Base-by-base conservation (phyloP, 2,888 invertebrate species). In the Folsomia manolachei region DNA sequence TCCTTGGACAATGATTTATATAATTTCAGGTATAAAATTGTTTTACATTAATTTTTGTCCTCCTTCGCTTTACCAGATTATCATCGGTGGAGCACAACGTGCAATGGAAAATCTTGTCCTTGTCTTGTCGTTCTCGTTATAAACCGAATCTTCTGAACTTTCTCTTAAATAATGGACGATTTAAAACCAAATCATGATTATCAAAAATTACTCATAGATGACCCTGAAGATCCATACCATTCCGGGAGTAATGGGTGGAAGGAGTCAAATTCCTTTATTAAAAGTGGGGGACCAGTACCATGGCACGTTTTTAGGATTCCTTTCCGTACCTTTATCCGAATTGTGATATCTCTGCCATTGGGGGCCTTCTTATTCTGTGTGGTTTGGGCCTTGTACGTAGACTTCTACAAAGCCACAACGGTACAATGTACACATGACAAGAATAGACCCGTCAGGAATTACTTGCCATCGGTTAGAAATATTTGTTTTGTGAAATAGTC, bases 361-460 rank as follows among this genome's bases (percentile, higher is more conserved):
- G 86, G 89, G 80, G 90, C 91, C 60, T 93, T 95, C 83, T 82
- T 91, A 66, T 89, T 90, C 83, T 94, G 95, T 85, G 88, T 95
- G 71, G 71, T 89, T 27, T 89, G 93, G 87, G 94, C 95, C 9
- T 85, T 95, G 81, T 82, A 88, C 60, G 93, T 90, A 84, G 90
- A 95, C 85, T 95, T 94, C 83, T 91, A 93, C 82, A 88, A 88
- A 75, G 90, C 94, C 0, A 95, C 94, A 67, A 89, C 89, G 75
- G 96, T 96, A 1, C 94, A 95, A 83, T 96, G 96, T 81, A 84
- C 86, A 82, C 87, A 51, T 21, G 69, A 73, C 1, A 63, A 70
- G 9, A 73, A 75, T 27, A 53, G 73, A 21, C 73, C 72, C 71
- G 94, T 95, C 64, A 88, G 89, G 81, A 95, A 95, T 84, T 88